These are phyloP conservation scores for Vombatus ursinus DNA, from an alignment of 2,113 vertebrate genomes.

Conservation along the genomic window DNA sequence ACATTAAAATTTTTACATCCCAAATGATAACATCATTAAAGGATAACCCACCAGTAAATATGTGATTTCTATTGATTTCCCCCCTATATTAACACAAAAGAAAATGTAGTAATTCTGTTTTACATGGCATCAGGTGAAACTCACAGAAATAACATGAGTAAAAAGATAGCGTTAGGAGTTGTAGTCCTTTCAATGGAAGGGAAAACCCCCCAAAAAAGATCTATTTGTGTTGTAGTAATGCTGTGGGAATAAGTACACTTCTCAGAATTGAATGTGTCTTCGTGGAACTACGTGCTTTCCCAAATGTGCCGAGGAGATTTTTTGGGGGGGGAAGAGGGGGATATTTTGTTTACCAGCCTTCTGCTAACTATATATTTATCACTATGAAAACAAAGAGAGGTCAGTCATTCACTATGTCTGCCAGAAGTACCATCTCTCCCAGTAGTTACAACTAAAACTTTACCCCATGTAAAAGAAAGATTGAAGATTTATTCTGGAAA, in stretches of 20 bases:
- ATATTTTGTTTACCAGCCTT: constrained; percentile 70
- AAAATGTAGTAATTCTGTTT: constrained; percentile 77
- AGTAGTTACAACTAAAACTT: constrained; percentile 65
- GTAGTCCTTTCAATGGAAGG: constrained; percentile 50
- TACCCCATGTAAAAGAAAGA: constrained; percentile 75
- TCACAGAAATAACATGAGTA: constrained; percentile 74
- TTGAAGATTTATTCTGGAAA: constrained; percentile 78
- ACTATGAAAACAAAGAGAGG: constrained; percentile 75
- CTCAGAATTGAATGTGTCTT: constrained; percentile 15
- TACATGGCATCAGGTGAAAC: constrained; percentile 76
- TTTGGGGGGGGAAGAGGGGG: background rate
- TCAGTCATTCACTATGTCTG: constrained; percentile 29
- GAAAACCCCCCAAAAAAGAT: background rate
- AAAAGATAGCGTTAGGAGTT: constrained; percentile 70
- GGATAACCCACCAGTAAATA: constrained; percentile 52
- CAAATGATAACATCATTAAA: constrained; percentile 41
- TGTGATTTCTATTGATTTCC: constrained; percentile 69
- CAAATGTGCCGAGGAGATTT: constrained; percentile 71
- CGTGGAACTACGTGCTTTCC: constrained; percentile 50
- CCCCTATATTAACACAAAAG: constrained; percentile 55
- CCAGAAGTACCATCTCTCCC: constrained; percentile 71
- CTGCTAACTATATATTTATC: constrained; percentile 67
- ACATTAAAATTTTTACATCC: constrained; percentile 1
- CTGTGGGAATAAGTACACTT: constrained; percentile 56
- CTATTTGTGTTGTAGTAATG: constrained; percentile 16